These are phyloP conservation scores for Zaprionus davidi DNA, from an alignment of 1,140 invertebrate genomes.

Conservation along the genomic window DNA sequence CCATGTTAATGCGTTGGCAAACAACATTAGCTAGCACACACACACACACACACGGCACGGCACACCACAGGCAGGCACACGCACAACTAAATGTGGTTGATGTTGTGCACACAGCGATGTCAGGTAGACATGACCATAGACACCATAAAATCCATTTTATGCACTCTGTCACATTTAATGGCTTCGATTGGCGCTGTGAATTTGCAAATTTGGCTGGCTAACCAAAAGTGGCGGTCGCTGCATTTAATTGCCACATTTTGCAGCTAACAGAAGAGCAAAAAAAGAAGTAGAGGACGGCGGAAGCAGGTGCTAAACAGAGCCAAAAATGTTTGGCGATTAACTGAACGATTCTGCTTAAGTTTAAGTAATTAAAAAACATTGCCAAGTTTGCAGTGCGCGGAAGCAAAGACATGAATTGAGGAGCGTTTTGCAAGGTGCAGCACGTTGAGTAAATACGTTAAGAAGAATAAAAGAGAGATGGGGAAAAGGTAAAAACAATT, in stretches of 20 bases:
- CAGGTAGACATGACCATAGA: constrained; percentile 66
- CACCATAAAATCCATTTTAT: constrained; percentile 55
- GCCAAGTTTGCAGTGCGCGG: constrained; percentile 33
- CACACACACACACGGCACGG: constrained; percentile 6
- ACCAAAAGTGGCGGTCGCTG: constrained; percentile 59
- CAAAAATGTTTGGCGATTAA: constrained; percentile 46
- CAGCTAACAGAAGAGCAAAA: not conserved
- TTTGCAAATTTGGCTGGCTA: constrained; percentile 67
- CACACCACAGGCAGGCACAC: not conserved
- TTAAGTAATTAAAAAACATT: constrained; percentile 24
- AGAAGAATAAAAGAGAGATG: not conserved
- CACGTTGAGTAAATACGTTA: not conserved
- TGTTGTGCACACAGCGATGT: constrained; percentile 22
- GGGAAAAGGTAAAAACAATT: constrained; percentile 8
- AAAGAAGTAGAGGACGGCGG: not conserved
- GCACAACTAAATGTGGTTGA: constrained; percentile 7
- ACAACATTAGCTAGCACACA: constrained; percentile 57
- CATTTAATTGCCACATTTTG: constrained; percentile 60
- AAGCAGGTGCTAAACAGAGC: constrained; percentile 18
- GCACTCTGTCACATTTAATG: constrained; percentile 59
- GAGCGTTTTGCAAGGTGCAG: not conserved
- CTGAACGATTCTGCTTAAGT: constrained; percentile 26
- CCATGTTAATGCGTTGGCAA: constrained; percentile 75
- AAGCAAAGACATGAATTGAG: constrained; percentile 18
- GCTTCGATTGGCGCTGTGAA: constrained; percentile 65